Evolutionary conservation across 2,888 invertebrate species (phyloP).

Genomic region (Drosophila incognita): DNA sequence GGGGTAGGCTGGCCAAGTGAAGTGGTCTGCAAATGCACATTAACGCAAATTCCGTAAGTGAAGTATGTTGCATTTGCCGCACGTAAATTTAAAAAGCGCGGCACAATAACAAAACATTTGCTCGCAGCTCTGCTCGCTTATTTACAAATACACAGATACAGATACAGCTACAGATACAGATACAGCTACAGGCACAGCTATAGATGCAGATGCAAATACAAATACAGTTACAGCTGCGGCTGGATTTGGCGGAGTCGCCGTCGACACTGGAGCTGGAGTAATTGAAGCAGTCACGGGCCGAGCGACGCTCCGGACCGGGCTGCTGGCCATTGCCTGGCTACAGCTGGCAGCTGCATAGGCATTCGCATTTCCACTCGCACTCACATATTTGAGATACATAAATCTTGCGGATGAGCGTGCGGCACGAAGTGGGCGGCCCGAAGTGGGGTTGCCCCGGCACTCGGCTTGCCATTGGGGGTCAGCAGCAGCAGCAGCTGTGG

Average conservation of each 20-base stretch:
- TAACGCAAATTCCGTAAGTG: conserved; percentile 82
- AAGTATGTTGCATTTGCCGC: conserved; percentile 81
- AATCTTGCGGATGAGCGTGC: conserved; percentile 76
- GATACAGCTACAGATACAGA: conserved; percentile 19
- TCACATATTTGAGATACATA: conserved; percentile 79
- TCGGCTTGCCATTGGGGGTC: conserved; percentile 39
- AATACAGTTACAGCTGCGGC: conserved; percentile 38
- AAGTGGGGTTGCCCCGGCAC: conserved; percentile 33
- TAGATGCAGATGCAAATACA: conserved; percentile 11
- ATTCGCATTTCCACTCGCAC: conserved; percentile 68
- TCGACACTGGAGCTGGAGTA: conserved; percentile 38
- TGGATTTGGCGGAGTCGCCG: conserved; percentile 41
- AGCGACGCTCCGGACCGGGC: conserved; percentile 21
- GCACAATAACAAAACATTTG: conserved; percentile 76
- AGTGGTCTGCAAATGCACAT: conserved; percentile 82
- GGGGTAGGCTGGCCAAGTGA: conserved; percentile 63
- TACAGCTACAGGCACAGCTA: not conserved
- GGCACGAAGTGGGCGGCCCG: conserved; percentile 35
- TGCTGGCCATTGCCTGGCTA: conserved; percentile 27
- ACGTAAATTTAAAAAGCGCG: conserved; percentile 81
- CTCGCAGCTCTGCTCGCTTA: conserved; percentile 45
- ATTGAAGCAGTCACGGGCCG: conserved; percentile 48
- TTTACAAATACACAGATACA: conserved; percentile 48
- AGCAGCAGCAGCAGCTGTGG: conserved; percentile 42
- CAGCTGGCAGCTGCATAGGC: conserved; percentile 70